Percentiles rank a stretch among this genome's conserved stretches.
These are phyloP conservation scores for Camponotus fellah DNA, from an alignment of 2,888 invertebrate genomes.

Conservation along the genomic window DNA sequence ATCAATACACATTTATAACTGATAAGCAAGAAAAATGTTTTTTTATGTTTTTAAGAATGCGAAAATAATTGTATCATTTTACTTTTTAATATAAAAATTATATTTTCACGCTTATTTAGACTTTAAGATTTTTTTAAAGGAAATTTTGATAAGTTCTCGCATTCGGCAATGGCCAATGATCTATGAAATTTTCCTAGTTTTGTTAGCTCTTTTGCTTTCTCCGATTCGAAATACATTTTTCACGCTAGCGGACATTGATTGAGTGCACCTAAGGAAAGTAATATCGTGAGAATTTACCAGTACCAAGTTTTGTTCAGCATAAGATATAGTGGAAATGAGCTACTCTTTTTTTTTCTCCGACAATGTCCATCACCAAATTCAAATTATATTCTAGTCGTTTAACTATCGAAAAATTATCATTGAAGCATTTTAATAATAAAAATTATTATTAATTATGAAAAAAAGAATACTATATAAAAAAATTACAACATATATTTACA, in stretches of 20 bases:
- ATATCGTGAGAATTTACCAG: conserved; percentile 66
- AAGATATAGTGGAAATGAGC: conserved; percentile 8
- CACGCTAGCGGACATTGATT: conserved; percentile 68
- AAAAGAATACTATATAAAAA: not conserved
- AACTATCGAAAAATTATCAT: not conserved
- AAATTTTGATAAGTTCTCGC: conserved; percentile 38
- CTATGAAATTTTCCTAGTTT: conserved; percentile 51
- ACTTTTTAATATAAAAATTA: not conserved
- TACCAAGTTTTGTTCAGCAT: conserved; percentile 29
- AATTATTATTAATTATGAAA: not conserved
- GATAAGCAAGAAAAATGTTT: not conserved
- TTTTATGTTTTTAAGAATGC: not conserved
- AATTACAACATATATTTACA: not conserved
- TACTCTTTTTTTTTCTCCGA: not conserved
- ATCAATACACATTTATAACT: not conserved
- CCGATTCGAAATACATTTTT: conserved; percentile 70
- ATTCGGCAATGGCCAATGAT: conserved; percentile 47
- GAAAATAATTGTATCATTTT: conserved; percentile 12
- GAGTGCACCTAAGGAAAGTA: conserved; percentile 63
- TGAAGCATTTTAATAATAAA: not conserved
- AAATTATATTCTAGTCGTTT: not conserved
- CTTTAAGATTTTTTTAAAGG: conserved; percentile 27
- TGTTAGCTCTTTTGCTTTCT: conserved; percentile 37
- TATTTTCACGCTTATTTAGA: not conserved
- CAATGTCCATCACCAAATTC: not conserved